A percentile compares a stretch with the other conserved stretches of the same genome.
Conservation (phyloP, 1,140 invertebrate genomes). For the Papilio aristodemus region DNA sequence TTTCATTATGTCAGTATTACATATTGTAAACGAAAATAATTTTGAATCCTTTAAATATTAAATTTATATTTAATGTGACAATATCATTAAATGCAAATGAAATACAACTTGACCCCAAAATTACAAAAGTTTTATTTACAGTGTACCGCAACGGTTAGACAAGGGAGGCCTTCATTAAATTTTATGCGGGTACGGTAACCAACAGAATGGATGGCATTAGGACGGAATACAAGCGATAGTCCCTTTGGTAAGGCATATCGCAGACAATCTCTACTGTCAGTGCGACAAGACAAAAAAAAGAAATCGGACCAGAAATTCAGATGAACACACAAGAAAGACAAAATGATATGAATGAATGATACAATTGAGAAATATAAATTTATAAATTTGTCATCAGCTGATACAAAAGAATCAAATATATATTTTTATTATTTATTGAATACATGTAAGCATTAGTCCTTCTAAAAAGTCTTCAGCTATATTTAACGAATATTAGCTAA, state of each 20-base stretch:
- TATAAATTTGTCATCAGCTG: too few species aligned
- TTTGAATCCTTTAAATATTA: not conserved
- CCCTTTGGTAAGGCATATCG: not conserved
- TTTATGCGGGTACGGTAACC: conserved; percentile 8
- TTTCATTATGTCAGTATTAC: too few species aligned
- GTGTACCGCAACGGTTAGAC: not conserved
- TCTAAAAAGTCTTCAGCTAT: too few species aligned
- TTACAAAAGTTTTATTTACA: conserved; percentile 12
- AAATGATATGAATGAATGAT: too few species aligned
- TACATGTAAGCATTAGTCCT: too few species aligned
- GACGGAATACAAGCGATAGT: not conserved
- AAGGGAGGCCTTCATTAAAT: not conserved
- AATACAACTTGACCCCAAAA: not conserved
- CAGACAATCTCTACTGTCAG: not conserved
- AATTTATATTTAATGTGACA: not conserved
- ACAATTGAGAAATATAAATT: too few species aligned
- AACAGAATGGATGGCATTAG: not conserved
- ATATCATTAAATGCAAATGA: conserved; percentile 1
- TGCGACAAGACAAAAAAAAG: not conserved
- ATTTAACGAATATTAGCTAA: too few species aligned
- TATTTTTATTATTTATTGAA: too few species aligned
- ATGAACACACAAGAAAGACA: too few species aligned
- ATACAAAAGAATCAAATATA: too few species aligned
- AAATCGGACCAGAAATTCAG: too few species aligned
- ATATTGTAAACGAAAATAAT: too few species aligned